These are phyloP conservation scores for Bubalus kerabau DNA, from an alignment of 2,113 vertebrate species.

Conservation along the genomic window DNA sequence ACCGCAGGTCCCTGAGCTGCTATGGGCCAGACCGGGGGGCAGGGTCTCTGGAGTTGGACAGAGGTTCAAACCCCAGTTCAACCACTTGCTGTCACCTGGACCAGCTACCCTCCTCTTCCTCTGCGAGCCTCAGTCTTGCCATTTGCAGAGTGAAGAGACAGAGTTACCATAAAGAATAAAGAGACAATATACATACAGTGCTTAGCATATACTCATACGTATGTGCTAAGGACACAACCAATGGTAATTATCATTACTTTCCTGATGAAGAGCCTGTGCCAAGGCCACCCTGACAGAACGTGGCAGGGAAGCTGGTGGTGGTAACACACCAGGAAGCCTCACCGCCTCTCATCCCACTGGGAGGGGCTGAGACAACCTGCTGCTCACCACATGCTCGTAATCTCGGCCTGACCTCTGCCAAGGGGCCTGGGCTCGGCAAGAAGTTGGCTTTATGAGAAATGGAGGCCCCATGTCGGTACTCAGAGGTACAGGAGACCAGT, in stretches of 20 bases:
- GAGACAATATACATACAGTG: accelerated
- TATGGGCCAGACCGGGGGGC: accelerated
- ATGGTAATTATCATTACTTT: background rate
- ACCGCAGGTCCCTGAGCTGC: background rate
- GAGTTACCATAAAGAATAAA: background rate
- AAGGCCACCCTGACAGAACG: background rate
- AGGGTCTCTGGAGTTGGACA: background rate
- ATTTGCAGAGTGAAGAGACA: background rate
- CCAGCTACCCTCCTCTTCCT: background rate
- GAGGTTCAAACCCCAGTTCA: background rate
- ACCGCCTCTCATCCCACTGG: background rate
- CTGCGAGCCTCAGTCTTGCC: background rate
- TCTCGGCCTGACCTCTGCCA: background rate
- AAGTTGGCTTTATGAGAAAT: background rate
- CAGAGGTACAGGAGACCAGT: background rate
- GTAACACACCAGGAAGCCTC: background rate
- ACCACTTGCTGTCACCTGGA: background rate
- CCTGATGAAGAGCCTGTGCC: background rate
- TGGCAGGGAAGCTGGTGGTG: background rate
- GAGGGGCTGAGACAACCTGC: background rate
- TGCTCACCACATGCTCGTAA: background rate
- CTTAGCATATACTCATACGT: background rate
- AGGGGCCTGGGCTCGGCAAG: background rate
- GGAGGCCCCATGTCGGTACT: background rate
- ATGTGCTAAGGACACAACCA: background rate